Conservation (phyloP, 2,888 invertebrate genomes). For the Sarcophaga carnaria region DNA sequence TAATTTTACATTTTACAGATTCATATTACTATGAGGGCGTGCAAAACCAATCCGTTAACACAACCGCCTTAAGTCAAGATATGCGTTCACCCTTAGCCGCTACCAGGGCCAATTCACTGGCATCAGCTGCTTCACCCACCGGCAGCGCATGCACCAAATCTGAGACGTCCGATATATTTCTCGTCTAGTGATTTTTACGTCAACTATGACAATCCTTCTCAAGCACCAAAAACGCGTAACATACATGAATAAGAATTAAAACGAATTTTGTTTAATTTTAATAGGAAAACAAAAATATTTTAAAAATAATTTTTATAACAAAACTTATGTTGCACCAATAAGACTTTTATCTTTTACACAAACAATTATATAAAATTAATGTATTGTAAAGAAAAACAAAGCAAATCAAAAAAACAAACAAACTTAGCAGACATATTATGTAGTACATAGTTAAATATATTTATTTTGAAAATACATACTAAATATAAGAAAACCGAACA, state of each 20-base stretch:
- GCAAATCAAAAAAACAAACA: too few relatives aligned
- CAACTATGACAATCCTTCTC: conserved; percentile 37
- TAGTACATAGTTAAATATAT: background rate
- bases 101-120: conserved; percentile 87
- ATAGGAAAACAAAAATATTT: conserved; percentile 15
- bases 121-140: conserved; percentile 87
- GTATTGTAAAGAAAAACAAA: background rate
- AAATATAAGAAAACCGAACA: background rate
- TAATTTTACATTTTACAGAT: conserved; percentile 80
- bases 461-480: background rate
- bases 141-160: conserved; percentile 87
- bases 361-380: background rate
- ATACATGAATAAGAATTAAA: conserved; percentile 21
- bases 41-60: conserved; percentile 74
- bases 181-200: conserved; percentile 76
- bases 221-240: conserved; percentile 33
- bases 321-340: conserved; percentile 42
- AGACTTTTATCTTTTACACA: conserved; percentile 54
- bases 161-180: conserved; percentile 82
- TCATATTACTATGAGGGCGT: conserved; percentile 85
- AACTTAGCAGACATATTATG: background rate
- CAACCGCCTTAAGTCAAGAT: conserved; percentile 83
- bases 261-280: conserved; percentile 35
- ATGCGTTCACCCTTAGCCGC: conserved; percentile 88
- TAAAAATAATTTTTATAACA: conserved; percentile 9